Evolutionary conservation across 35 echinoderm and acorn worm genomes (phyloP).

Genomic region (Lytechinus variegatus): DNA sequence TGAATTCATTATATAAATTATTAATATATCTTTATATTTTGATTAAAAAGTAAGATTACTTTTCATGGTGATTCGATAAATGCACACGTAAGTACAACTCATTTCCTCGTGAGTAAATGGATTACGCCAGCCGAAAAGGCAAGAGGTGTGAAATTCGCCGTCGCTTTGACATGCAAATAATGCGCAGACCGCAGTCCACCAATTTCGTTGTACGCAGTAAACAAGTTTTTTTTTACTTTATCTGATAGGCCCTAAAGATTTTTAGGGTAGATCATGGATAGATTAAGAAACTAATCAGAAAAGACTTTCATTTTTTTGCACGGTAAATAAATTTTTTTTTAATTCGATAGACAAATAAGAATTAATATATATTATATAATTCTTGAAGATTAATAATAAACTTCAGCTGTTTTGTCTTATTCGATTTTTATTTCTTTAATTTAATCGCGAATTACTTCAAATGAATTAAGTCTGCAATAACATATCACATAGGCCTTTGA

Average conservation of each 20-base stretch:
- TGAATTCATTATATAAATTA: background rate
- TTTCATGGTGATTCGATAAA: background rate
- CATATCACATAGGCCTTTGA: too few relatives aligned
- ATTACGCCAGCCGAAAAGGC: constrained; percentile 17
- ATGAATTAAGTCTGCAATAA: too few relatives aligned
- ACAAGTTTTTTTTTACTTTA: constrained; percentile 38
- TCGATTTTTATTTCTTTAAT: too few relatives aligned
- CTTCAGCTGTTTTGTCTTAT: too few relatives aligned
- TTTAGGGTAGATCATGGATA: background rate
- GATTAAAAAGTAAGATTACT: background rate
- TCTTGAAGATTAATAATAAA: too few relatives aligned
- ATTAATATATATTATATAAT: too few relatives aligned
- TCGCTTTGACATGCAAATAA: constrained; percentile 60
- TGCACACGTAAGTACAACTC: too few relatives aligned
- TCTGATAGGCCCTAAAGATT: background rate
- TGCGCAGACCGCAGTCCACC: constrained; percentile 43
- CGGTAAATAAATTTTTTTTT: background rate
- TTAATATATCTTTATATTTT: background rate
- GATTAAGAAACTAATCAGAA: background rate
- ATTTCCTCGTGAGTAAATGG: background rate
- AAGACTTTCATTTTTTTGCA: background rate
- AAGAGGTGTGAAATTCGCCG: constrained; percentile 44
- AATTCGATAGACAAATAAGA: too few relatives aligned
- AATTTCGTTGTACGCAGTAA: constrained; percentile 59
- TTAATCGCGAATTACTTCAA: too few relatives aligned